A percentile compares a stretch with the other conserved stretches of the same genome.
phyloP scores from a whole-genome alignment of 2,797 vertebrate genomes.

The Xenops minutus region DNA sequence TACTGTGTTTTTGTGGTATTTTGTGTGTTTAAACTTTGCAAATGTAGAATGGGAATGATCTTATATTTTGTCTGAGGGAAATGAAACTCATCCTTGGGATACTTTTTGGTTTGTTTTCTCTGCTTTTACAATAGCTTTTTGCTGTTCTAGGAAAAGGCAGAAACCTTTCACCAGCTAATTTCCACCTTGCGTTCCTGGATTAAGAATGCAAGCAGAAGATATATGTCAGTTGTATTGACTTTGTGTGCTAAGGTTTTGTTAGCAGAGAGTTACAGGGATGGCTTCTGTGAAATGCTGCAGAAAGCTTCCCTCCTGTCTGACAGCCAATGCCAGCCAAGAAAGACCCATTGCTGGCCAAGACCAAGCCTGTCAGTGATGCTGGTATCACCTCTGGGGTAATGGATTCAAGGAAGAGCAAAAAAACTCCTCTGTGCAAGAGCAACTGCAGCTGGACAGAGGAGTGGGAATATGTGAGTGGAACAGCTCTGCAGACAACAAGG shows the following conservation, averaged over 20 bases:
- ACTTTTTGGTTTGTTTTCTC: neutral
- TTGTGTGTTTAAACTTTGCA: neutral
- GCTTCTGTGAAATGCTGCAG: neutral
- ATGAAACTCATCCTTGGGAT: neutral
- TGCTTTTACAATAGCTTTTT: neutral
- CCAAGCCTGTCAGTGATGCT: accelerated
- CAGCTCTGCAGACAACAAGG: neutral
- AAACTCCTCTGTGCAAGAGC: neutral
- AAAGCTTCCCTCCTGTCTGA: neutral
- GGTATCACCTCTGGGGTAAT: neutral
- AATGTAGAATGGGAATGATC: neutral
- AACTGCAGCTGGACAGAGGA: neutral
- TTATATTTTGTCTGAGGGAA: neutral
- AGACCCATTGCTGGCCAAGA: accelerated
- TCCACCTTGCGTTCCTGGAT: neutral
- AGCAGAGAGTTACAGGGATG: neutral
- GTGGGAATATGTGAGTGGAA: neutral
- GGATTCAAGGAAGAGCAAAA: neutral
- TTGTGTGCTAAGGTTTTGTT: neutral
- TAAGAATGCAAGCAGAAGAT: neutral
- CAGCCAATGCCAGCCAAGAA: neutral
- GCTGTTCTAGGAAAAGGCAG: neutral
- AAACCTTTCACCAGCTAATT: neutral
- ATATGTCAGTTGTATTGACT: neutral
- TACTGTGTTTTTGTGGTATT: neutral